These are phyloP conservation scores for Tuta absoluta DNA, from an alignment of 2,888 invertebrate genomes.

Conservation along the genomic window DNA sequence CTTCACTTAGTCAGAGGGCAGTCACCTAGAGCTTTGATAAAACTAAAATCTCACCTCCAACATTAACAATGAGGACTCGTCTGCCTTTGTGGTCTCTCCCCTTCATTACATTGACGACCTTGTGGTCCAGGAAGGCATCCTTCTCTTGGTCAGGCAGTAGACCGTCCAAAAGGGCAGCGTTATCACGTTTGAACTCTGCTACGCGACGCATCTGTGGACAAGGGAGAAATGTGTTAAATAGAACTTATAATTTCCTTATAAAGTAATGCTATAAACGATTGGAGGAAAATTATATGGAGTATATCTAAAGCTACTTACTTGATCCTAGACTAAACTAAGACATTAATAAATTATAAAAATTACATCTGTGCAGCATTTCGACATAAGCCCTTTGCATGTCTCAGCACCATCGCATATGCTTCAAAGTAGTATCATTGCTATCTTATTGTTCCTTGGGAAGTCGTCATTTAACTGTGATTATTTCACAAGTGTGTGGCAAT, in stretches of 20 bases:
- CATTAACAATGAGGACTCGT: constrained; percentile 86
- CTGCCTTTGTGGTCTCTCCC: constrained; percentile 88
- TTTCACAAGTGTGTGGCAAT: constrained; percentile 23
- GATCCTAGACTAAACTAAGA: not conserved
- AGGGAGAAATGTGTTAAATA: constrained; percentile 13
- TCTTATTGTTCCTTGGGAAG: constrained; percentile 28
- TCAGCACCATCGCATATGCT: not conserved
- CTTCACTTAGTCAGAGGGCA: constrained; percentile 81
- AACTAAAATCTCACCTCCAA: constrained; percentile 80
- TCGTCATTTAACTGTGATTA: constrained; percentile 21
- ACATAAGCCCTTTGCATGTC: constrained; percentile 16
- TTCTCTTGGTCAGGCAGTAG: constrained; percentile 86
- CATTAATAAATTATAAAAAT: not conserved
- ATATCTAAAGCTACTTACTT: not conserved
- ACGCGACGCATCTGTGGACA: constrained; percentile 86
- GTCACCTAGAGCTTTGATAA: not conserved
- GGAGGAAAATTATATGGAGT: not conserved
- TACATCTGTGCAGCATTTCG: not conserved
- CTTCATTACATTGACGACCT: constrained; percentile 89
- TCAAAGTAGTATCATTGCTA: not conserved
- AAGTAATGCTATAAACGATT: no score
- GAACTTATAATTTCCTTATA: not conserved
- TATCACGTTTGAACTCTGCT: constrained; percentile 87
- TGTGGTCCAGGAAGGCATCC: constrained; percentile 84
- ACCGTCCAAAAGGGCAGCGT: constrained; percentile 83